Evolutionary conservation across 1,140 invertebrate genomes (phyloP).

Genomic region (Dermatophagoides farinae): DNA sequence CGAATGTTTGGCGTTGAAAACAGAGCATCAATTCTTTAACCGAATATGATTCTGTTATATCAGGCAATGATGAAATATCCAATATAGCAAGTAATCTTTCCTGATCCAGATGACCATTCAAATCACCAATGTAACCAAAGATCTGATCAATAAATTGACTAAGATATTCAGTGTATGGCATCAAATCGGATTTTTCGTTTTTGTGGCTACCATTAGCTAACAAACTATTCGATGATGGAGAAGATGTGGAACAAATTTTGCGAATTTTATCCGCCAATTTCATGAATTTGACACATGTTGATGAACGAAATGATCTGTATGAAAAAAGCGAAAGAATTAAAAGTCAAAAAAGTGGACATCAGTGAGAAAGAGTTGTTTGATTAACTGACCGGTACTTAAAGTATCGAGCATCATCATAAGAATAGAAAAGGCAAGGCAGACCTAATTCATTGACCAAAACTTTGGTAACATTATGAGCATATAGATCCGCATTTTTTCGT

Average conservation of each 20-base stretch:
- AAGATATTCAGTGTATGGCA: not conserved
- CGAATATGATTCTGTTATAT: not conserved
- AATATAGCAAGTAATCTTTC: not conserved
- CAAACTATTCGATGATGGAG: not conserved
- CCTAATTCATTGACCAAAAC: slow-evolving; percentile 2
- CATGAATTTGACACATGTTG: slow-evolving; percentile 10
- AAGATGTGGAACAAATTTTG: not conserved
- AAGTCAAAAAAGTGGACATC: not conserved
- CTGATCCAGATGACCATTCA: not conserved
- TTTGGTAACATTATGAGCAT: not conserved
- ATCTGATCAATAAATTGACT: slow-evolving; percentile 1
- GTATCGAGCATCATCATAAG: slow-evolving; percentile 11
- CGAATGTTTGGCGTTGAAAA: not conserved
- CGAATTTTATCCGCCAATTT: slow-evolving; percentile 10
- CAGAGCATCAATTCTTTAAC: slow-evolving; percentile 4
- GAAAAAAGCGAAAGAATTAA: not conserved
- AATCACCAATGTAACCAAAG: not conserved
- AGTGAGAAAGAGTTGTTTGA: not conserved
- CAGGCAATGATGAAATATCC: not conserved
- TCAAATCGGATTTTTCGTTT: not conserved
- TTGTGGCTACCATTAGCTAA: not conserved
- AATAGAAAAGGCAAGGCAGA: slow-evolving; percentile 3
- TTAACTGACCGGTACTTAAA: slow-evolving; percentile 1
- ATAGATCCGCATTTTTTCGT: slow-evolving; percentile 1
- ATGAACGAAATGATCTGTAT: slow-evolving; percentile 1